Percentiles rank a stretch among this genome's conserved stretches.
Evolutionary conservation across 2,113 vertebrate species (phyloP).

Genomic region (Laterallus jamaicensis): DNA sequence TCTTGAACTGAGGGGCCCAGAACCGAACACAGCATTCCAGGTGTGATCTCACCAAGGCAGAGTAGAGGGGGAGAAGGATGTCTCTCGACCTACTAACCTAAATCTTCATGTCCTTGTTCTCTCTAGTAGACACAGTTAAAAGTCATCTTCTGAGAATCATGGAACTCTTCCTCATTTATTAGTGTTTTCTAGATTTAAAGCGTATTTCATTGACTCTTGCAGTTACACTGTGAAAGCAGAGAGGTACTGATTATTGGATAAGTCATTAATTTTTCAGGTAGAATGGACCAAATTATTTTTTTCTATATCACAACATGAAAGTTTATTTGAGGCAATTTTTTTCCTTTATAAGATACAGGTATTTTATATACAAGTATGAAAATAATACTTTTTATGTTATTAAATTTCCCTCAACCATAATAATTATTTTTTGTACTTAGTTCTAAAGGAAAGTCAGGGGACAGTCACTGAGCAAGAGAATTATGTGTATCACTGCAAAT

Average conservation of each 20-base stretch:
- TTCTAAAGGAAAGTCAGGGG: background rate
- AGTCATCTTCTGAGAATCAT: background rate
- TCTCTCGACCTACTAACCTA: too few relatives aligned
- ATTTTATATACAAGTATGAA: background rate
- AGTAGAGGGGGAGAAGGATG: too few relatives aligned
- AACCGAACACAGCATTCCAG: too few relatives aligned
- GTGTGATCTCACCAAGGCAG: too few relatives aligned
- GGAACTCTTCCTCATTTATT: background rate
- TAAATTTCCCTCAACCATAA: background rate
- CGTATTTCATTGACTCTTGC: background rate
- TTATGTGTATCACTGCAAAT: background rate
- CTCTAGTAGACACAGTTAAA: background rate
- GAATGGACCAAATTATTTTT: background rate
- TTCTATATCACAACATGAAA: background rate
- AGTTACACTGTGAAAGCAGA: background rate
- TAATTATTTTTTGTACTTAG: background rate
- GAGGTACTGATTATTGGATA: background rate
- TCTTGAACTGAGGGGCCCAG: too few relatives aligned
- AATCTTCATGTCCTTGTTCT: background rate
- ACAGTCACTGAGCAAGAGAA: background rate
- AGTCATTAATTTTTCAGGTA: background rate
- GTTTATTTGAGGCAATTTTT: background rate
- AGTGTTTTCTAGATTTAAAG: background rate
- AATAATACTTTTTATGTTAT: background rate
- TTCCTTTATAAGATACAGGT: background rate